phyloP scores from a whole-genome alignment of 2,797 vertebrate genomes.

The Rhyacichthys aspro region DNA sequence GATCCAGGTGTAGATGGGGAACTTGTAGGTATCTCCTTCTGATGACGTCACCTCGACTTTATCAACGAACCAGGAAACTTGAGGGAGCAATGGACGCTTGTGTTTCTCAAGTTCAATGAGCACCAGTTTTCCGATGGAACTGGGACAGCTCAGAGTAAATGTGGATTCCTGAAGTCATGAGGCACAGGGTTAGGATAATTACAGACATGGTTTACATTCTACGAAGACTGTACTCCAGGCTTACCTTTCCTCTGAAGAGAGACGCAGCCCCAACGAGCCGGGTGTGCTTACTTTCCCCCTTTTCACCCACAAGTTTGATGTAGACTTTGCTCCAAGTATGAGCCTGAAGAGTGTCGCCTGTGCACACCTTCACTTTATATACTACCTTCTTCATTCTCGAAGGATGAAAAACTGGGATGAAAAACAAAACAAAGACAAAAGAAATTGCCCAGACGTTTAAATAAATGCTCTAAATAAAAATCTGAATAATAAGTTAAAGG shows the following conservation, averaged over 20 bases:
- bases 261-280: not conserved
- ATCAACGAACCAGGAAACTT: not conserved
- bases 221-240: not conserved
- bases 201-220: too few relatives aligned
- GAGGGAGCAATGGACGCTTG: too few relatives aligned
- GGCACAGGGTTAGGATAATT: not conserved
- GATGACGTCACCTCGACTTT: not conserved
- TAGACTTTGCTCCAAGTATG: not conserved
- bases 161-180: not conserved
- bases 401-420: not conserved
- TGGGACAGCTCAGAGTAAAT: not conserved
- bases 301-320: conserved; percentile 1
- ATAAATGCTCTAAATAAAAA: too few relatives aligned
- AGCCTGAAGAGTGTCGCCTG: not conserved
- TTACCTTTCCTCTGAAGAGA: not conserved
- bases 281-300: not conserved
- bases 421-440: not conserved
- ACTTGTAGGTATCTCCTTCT: conserved; percentile 10
- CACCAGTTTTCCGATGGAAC: not conserved
- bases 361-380: not conserved
- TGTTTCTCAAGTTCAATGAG: conserved; percentile 2
- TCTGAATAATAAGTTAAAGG: too few relatives aligned
- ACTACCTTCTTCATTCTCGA: not conserved
- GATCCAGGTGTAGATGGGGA: conserved; percentile 36
- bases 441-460: too few relatives aligned